phyloP scores from a whole-genome alignment of 2,797 vertebrate species.

The Tapirus indicus region DNA sequence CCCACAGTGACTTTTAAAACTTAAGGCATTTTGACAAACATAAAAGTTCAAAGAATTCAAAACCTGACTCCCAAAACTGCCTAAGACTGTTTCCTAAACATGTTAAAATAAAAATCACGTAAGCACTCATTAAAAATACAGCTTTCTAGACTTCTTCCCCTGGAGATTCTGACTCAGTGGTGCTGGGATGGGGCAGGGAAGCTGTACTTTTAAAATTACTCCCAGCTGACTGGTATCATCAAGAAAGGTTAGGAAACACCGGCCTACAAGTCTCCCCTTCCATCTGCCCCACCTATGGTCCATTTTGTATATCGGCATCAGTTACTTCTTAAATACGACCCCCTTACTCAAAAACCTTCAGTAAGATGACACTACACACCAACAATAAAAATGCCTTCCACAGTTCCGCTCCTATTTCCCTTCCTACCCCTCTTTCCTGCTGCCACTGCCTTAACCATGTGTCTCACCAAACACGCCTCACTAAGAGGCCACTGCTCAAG shows the following conservation, averaged over 20 bases:
- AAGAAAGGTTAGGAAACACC: neutral
- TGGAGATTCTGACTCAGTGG: neutral
- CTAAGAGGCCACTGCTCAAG: neutral
- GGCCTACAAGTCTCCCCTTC: neutral
- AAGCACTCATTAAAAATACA: neutral
- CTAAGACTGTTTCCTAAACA: constrained; percentile 2
- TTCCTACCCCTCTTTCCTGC: neutral
- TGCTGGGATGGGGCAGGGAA: neutral
- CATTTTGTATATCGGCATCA: neutral
- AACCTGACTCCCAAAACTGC: constrained; percentile 21
- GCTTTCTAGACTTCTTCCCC: neutral
- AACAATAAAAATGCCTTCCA: constrained; percentile 4
- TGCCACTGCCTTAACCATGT: neutral
- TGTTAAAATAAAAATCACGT: constrained; percentile 28
- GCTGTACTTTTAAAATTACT: constrained; percentile 3
- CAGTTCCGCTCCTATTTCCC: neutral
- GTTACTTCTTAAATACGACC: neutral
- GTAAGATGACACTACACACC: neutral
- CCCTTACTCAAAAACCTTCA: neutral
- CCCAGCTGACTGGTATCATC: neutral
- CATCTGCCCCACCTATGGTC: neutral
- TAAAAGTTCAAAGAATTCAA: constrained; percentile 39
- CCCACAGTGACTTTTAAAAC: neutral
- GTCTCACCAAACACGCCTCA: neutral
- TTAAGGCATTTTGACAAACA: constrained; percentile 27